A percentile compares a stretch with the other conserved stretches of the same genome.
Conservation (phyloP, 2,888 invertebrate species). For the Drosophila fulvimacula region DNA sequence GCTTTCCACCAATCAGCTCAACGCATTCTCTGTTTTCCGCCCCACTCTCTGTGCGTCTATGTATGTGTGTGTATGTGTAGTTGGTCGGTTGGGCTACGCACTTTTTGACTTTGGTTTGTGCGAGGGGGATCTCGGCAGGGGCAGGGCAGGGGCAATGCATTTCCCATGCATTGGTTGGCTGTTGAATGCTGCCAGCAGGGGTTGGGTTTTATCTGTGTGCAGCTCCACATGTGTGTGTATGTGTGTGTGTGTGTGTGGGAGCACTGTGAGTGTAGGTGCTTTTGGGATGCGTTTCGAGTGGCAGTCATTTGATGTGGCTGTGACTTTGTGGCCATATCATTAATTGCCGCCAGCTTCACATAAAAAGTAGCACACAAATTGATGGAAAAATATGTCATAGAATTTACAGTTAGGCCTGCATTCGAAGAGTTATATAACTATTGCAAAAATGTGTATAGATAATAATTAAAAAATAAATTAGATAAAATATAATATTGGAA, state of each 20-base stretch:
- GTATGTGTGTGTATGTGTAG: constrained; percentile 18
- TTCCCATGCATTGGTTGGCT: constrained; percentile 80
- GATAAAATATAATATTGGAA: neutral
- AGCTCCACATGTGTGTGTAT: constrained; percentile 19
- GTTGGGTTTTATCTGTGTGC: constrained; percentile 31
- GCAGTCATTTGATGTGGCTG: constrained; percentile 78
- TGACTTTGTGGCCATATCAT: constrained; percentile 80
- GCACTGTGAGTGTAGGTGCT: constrained; percentile 26
- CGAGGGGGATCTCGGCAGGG: neutral
- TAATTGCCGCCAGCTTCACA: constrained; percentile 71
- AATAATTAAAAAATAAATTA: neutral
- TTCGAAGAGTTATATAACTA: neutral
- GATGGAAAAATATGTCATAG: constrained; percentile 34
- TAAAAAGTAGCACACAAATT: constrained; percentile 67
- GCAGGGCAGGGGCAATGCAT: constrained; percentile 70
- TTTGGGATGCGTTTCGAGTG: constrained; percentile 57
- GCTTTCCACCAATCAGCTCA: constrained; percentile 83
- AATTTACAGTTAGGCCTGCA: neutral
- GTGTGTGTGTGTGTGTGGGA: constrained; percentile 15
- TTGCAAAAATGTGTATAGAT: neutral
- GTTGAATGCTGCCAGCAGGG: constrained; percentile 42
- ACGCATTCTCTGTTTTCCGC: constrained; percentile 75
- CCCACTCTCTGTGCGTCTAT: constrained; percentile 41
- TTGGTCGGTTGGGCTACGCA: constrained; percentile 69
- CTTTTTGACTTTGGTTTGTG: constrained; percentile 76